Evolutionary conservation across 2,113 vertebrate genomes (phyloP), one percentile per base, ranked within the genome.

Genomic region (Tragelaphus scriptus): DNA sequence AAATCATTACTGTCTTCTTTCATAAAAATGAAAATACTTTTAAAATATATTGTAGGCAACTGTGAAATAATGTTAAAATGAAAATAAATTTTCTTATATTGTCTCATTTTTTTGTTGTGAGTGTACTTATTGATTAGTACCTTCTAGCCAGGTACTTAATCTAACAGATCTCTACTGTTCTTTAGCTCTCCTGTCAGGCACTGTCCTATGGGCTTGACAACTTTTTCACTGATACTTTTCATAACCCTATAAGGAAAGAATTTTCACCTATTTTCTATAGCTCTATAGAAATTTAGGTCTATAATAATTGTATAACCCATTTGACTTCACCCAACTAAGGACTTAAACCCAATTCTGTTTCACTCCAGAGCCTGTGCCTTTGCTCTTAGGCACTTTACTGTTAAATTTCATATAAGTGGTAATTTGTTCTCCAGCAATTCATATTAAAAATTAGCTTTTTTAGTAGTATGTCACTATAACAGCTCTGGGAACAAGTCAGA

Each of bases 361-460:
- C 59, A 63, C 36, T 92, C 21, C 16, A 75, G 71, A 95, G n/a
- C 1, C 28, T 47, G 2, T 89, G 49, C 14, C 51, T 97, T 56
- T 90, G 47, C 26, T 96, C 51, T 92, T 85, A 91, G 93, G 80
- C 23, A 47, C 47, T 96, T 90, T 14, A 94, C 77, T 75, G 53
- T 58, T 81, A 79, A 58, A 94, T 90, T 97, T 94, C 86, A 96
- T 63, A 97, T 85, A 94, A 96, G 92, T 92, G 88, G 32, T 94
- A 77, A 94, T 95, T 80, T 96, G n/a, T 88, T 92, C 81, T 85
- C 19, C 12, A 86, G 21, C 44, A 93, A 44, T 87, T 95, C 17
- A 15, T 68, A 65, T 47, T 77, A 56, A 92, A 95, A 96, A 84
- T 94, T 53, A 92, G 36, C 14, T 47, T 88, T 96, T 88, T 51